Percentiles rank a stretch among this genome's conserved stretches.
Conservation (phyloP, 2,797 vertebrate genomes). For the Microctenopoma stevenorrisi region DNA sequence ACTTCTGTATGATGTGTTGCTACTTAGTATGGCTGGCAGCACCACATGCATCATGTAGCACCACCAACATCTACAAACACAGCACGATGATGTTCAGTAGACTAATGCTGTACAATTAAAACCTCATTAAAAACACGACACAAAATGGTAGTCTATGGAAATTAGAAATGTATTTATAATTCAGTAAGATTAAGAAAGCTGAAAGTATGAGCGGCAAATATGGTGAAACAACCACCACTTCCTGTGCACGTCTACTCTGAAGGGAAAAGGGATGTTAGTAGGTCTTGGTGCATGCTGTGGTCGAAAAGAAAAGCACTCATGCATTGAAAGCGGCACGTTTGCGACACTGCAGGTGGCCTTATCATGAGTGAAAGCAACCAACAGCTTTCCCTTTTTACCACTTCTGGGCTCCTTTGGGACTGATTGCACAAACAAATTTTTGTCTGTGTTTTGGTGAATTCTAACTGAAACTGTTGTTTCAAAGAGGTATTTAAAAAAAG, state of each 20-base stretch:
- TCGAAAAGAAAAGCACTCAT: conserved; percentile 36
- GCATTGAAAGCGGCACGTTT: conserved; percentile 52
- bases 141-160: neutral
- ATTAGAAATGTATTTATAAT: conserved; percentile 19
- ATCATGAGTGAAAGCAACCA: conserved; percentile 51
- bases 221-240: conserved; percentile 29
- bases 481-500: neutral
- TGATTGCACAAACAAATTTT: conserved; percentile 35
- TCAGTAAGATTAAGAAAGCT: conserved; percentile 12
- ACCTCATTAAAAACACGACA: neutral
- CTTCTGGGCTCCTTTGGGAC: conserved; percentile 49
- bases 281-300: conserved; percentile 16
- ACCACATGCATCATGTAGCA: conserved; percentile 36
- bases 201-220: conserved; percentile 7
- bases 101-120: conserved; percentile 2
- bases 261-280: conserved; percentile 38
- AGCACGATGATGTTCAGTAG: conserved; percentile 1
- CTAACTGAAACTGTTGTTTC: conserved; percentile 56
- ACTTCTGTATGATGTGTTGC: conserved; percentile 52
- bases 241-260: conserved; percentile 36
- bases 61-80: conserved; percentile 25
- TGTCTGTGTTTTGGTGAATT: conserved; percentile 58
- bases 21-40: conserved; percentile 63
- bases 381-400: conserved; percentile 67
- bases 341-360: conserved; percentile 63